Evolutionary conservation across 2,797 vertebrate genomes (phyloP), one percentile per base, ranked within the genome.

Genomic region (Platyrinchus mystaceus): DNA sequence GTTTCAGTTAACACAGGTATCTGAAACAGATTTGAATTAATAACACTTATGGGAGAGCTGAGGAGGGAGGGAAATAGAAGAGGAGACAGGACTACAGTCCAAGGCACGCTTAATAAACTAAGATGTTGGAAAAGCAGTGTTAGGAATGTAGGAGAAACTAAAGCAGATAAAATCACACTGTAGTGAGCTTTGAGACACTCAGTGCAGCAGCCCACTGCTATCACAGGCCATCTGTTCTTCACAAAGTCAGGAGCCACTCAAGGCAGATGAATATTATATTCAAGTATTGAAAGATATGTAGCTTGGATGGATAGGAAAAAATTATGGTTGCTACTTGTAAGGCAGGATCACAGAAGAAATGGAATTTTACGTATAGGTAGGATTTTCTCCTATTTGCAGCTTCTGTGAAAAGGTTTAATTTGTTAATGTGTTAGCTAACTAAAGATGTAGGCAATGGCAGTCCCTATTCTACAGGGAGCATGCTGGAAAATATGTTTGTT

Each of bases 331-430:
- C 23, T 73, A 7, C 26, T 81, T 56, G 17, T 52, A 67, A 89
- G 30, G 56, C 27, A 85, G 50, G 22, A 80, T 63, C 44, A 80
- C 24, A 82, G 74, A 74, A 81, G 37, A 89, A 90, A 53, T 6
- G 39, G 28, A 30, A 60, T 84, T 88, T 68, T 90, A 19, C 6
- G 32, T 30, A 24, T 12, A 69, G 32, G 21, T 75, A 36, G 71
- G 43, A 62, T 82, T 87, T 85, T 93, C 49, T 90, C 88, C 49
- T 80, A 43, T 74, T 87, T 92, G 53, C 39, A 87, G 13, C 37
- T 87, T 83, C 75, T 89, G 14, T 64, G 21, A 74, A 93, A 87
- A 87, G n/a, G n/a, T 84, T 77, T 39, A 60, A 80, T 55, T 90
- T 89, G 32, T 23, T 66, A 71, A 5, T 34, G 34, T 1, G 0